These are phyloP conservation scores for Phymastichus coffea DNA, from an alignment of 1,140 invertebrate species.

Conservation along the genomic window DNA sequence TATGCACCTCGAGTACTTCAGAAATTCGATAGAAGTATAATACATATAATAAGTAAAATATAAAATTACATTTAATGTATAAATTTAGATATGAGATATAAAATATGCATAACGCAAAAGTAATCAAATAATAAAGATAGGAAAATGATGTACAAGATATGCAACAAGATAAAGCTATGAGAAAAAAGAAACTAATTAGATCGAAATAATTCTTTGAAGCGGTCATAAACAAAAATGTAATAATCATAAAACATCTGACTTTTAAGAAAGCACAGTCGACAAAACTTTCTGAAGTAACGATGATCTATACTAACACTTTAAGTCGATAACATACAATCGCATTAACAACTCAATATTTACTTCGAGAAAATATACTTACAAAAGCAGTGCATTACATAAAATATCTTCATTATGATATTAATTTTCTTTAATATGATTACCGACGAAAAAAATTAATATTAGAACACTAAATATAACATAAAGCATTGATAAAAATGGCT, in stretches of 20 bases:
- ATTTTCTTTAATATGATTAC: background rate
- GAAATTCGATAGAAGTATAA: conserved; percentile 3
- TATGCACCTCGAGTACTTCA: background rate
- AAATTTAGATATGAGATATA: conserved; percentile 21
- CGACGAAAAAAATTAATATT: background rate
- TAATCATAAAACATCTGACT: background rate
- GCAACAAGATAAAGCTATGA: conserved; percentile 22
- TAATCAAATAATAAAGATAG: conserved; percentile 40
- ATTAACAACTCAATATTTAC: no score
- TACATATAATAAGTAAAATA: conserved; percentile 5
- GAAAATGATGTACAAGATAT: conserved; percentile 21
- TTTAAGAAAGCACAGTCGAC: conserved; percentile 13
- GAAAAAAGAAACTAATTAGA: background rate
- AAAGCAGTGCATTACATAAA: background rate
- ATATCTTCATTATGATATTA: conserved; percentile 3
- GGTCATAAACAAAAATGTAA: background rate
- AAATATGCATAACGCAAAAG: conserved; percentile 27
- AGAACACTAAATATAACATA: background rate
- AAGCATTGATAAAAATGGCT: background rate
- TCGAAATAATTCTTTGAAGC: background rate
- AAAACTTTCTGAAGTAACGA: background rate
- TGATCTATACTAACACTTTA: no score
- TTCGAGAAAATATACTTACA: background rate
- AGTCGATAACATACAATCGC: background rate
- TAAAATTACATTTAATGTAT: conserved; percentile 21